Conservation (phyloP, 2,888 invertebrate species). For the Cremastinae sp. region DNA sequence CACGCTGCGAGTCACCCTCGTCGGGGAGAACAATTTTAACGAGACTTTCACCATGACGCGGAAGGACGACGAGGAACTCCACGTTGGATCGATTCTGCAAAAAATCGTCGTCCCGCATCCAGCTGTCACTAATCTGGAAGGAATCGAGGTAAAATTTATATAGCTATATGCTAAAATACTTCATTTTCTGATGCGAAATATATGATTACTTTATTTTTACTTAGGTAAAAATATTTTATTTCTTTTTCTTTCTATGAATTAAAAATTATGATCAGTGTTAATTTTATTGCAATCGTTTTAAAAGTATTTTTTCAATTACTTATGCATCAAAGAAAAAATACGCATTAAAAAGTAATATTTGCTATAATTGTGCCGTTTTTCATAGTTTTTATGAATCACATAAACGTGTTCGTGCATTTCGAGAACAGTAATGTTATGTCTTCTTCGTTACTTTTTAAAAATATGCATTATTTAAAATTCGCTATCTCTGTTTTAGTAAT, state of each 20-base stretch:
- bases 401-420: too few species aligned
- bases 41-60: constrained; percentile 94
- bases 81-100: constrained; percentile 87
- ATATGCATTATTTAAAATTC: too few species aligned
- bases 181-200: neutral
- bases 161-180: neutral
- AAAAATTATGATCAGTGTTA: neutral
- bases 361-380: too few species aligned
- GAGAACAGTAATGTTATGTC: too few species aligned
- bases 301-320: too few species aligned
- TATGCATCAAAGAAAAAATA: too few species aligned
- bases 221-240: neutral
- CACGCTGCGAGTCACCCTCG: constrained; percentile 87
- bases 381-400: too few species aligned
- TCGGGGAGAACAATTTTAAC: constrained; percentile 91
- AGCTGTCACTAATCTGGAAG: constrained; percentile 86
- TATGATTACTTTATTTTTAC: neutral
- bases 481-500: too few species aligned
- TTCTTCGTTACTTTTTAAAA: too few species aligned
- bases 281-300: too few species aligned
- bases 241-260: constrained; percentile 7
- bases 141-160: constrained; percentile 72
- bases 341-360: too few species aligned
- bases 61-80: constrained; percentile 89
- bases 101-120: constrained; percentile 95